phyloP scores from a whole-genome alignment of 1,140 invertebrate genomes.

The Nylanderia fulva region DNA sequence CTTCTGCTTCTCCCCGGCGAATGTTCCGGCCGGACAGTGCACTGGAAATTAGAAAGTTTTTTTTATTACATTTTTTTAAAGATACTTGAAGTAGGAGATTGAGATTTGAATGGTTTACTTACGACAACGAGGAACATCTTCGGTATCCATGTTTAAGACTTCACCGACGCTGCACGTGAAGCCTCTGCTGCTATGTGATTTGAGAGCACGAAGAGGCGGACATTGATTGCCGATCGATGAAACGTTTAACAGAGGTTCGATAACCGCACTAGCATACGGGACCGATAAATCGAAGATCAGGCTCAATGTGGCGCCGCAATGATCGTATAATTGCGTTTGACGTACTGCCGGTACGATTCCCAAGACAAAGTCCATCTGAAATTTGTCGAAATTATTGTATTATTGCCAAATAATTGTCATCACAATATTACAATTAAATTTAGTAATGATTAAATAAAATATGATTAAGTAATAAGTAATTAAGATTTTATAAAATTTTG shows the following conservation, averaged over 20 bases:
- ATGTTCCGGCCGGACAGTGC: conserved; percentile 98
- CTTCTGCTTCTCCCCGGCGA: conserved; percentile 94
- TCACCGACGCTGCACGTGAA: conserved; percentile 97
- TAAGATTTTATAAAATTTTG: not conserved
- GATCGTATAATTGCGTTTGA: conserved; percentile 96
- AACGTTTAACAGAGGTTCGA: conserved; percentile 95
- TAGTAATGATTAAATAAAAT: not conserved
- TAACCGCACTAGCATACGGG: conserved; percentile 95
- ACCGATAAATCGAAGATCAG: conserved; percentile 97
- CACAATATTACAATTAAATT: too few species aligned
- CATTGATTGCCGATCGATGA: conserved; percentile 96
- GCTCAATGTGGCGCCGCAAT: conserved; percentile 96
- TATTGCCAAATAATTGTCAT: not conserved
- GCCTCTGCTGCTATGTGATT: conserved; percentile 94
- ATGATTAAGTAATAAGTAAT: not conserved
- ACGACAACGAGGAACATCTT: conserved; percentile 96
- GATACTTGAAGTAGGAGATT: conserved; percentile 21
- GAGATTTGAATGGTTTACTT: conserved; percentile 84
- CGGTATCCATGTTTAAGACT: conserved; percentile 96
- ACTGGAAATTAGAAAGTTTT: conserved; percentile 87
- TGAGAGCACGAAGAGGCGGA: conserved; percentile 94
- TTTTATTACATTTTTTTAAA: conserved; percentile 37
- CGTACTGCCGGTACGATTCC: conserved; percentile 94
- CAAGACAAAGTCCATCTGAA: conserved; percentile 93
- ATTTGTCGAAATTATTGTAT: conserved; percentile 9